Evolutionary conservation across 2,888 invertebrate genomes (phyloP).

Genomic region (Mystacides longicornis): DNA sequence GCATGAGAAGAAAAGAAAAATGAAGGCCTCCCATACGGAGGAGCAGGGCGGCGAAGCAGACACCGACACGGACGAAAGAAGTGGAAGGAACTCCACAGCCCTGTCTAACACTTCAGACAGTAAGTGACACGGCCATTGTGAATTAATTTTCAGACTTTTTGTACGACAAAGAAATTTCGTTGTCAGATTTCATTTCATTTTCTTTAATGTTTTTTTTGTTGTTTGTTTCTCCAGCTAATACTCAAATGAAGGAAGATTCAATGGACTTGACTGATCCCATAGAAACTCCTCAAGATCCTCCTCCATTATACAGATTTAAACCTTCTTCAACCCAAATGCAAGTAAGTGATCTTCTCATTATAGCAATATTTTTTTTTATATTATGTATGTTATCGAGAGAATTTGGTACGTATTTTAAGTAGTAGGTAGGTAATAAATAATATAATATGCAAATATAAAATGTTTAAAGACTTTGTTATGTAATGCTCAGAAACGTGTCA

Average conservation of each 20-base stretch:
- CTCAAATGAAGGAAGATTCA: slow-evolving; percentile 17
- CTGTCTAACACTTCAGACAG: slow-evolving; percentile 18
- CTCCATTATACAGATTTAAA: slow-evolving; percentile 22
- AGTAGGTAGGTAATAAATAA: too few species aligned
- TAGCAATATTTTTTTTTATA: too few species aligned
- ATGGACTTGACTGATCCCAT: slow-evolving; percentile 18
- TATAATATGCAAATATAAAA: too few species aligned
- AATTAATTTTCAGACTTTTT: neutral
- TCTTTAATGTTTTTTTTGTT: neutral
- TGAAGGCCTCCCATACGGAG: slow-evolving; percentile 24
- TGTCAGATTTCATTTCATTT: neutral
- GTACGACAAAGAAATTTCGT: neutral
- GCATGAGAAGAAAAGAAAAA: slow-evolving; percentile 39
- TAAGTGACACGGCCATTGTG: slow-evolving; percentile 8
- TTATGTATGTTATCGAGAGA: too few species aligned
- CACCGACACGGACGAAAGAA: neutral
- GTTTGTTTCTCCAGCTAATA: slow-evolving; percentile 13
- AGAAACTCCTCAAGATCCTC: slow-evolving; percentile 15
- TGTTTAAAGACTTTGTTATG: too few species aligned
- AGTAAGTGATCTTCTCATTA: too few species aligned
- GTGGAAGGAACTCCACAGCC: slow-evolving; percentile 8
- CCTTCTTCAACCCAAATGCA: slow-evolving; percentile 16
- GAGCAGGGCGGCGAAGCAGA: neutral
- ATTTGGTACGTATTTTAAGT: too few species aligned
- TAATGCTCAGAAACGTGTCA: too few species aligned